These are phyloP conservation scores for Eueides isabella DNA, from an alignment of 1,140 invertebrate species.

Conservation along the genomic window DNA sequence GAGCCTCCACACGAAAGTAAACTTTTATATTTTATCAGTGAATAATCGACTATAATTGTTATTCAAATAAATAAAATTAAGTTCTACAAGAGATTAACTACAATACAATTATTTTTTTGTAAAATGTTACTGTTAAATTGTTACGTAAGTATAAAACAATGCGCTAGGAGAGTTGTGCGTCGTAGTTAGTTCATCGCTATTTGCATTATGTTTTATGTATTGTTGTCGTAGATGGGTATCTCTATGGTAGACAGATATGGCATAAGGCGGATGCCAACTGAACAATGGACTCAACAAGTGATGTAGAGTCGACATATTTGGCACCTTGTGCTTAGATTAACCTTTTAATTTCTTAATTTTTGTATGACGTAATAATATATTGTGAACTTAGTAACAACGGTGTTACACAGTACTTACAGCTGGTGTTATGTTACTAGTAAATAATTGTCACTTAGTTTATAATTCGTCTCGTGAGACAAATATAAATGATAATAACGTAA, in stretches of 20 bases:
- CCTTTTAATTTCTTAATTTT: slow-evolving; percentile 7
- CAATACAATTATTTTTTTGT: no score
- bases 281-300: slow-evolving; percentile 26
- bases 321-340: slow-evolving; percentile 14
- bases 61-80: no score
- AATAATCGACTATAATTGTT: no score
- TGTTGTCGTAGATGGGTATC: slow-evolving; percentile 7
- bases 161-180: slow-evolving; percentile 2
- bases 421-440: neutral
- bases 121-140: neutral
- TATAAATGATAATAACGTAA: no score
- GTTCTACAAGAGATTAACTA: neutral
- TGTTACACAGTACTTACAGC: neutral
- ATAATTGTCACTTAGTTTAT: neutral
- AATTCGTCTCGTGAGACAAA: no score
- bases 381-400: neutral
- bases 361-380: neutral
- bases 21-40: neutral
- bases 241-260: slow-evolving; percentile 20
- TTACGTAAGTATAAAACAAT: slow-evolving; percentile 22
- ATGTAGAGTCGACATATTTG: slow-evolving; percentile 21
- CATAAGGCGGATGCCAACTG: slow-evolving; percentile 14
- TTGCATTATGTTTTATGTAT: slow-evolving; percentile 12
- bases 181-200: slow-evolving; percentile 10
- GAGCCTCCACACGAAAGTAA: no score